Percentiles rank a stretch among this genome's conserved stretches.
These are phyloP conservation scores for Gnathonemus echidnorhynchus DNA, from an alignment of 2,113 vertebrate species.

Conservation along the genomic window DNA sequence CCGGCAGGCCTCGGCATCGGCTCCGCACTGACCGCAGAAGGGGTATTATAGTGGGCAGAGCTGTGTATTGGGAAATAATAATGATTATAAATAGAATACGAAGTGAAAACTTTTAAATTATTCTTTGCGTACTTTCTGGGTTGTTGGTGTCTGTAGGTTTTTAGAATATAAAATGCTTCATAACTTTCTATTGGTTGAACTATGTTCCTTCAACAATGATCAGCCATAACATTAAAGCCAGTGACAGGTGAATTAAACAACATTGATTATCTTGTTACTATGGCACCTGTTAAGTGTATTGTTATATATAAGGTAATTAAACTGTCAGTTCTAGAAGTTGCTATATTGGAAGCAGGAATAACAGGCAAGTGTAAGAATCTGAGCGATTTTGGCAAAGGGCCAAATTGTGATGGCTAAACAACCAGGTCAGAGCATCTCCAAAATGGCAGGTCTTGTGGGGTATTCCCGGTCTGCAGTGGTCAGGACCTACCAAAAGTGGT, in stretches of 20 bases:
- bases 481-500: too few relatives aligned
- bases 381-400: not conserved
- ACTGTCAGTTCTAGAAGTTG: not conserved
- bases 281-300: not conserved
- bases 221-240: not conserved
- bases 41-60: not conserved
- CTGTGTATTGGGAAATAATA: not conserved
- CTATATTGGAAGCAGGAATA: not conserved
- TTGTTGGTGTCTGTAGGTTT: not conserved
- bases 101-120: not conserved
- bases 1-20: too few relatives aligned
- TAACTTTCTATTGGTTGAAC: not conserved
- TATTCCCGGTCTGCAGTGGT: too few relatives aligned
- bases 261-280: not conserved
- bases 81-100: not conserved
- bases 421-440: not conserved
- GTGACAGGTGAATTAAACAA: not conserved
- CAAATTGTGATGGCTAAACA: not conserved
- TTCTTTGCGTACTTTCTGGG: too few relatives aligned
- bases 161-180: not conserved
- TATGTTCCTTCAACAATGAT: not conserved
- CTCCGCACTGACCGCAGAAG: not conserved
- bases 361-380: not conserved
- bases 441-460: not conserved
- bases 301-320: not conserved